Evolutionary conservation across 2,113 vertebrate species (phyloP).

Genomic region (Leptocoma aspasia): DNA sequence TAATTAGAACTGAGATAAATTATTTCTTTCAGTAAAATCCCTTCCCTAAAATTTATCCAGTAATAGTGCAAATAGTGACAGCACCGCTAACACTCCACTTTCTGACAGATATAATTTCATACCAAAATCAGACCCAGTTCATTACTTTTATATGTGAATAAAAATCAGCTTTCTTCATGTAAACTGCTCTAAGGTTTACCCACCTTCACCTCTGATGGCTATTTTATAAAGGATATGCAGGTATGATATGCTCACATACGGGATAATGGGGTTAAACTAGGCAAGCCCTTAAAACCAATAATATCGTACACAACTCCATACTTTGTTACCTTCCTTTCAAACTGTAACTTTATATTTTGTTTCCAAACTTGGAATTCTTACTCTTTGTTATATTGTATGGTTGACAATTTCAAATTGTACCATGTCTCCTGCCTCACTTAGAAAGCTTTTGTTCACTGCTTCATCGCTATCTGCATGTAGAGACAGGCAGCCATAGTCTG

Average conservation of each 20-base stretch:
- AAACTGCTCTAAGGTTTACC: not conserved
- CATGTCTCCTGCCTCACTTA: not conserved
- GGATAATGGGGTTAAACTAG: not conserved
- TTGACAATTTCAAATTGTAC: not conserved
- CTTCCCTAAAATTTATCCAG: not conserved
- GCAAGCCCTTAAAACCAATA: not conserved
- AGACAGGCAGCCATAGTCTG: not conserved
- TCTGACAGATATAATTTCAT: not conserved
- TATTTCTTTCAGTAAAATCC: not conserved
- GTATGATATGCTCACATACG: not conserved
- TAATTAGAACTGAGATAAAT: not conserved
- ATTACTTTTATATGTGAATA: not conserved
- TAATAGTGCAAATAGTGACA: not conserved
- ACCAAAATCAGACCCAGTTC: not conserved
- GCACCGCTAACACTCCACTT: not conserved
- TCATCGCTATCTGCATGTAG: constrained; percentile 13
- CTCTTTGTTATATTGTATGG: not conserved
- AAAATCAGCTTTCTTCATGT: not conserved
- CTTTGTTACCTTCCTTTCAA: not conserved
- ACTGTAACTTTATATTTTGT: not conserved
- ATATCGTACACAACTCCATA: not conserved
- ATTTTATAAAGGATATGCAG: not conserved
- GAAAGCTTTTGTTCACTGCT: not conserved
- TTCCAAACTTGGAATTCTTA: not conserved
- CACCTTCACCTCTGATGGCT: not conserved